Percentiles rank a stretch among this genome's conserved stretches.
Conservation (phyloP, 2,113 vertebrate species). For the Morone chrysops region DNA sequence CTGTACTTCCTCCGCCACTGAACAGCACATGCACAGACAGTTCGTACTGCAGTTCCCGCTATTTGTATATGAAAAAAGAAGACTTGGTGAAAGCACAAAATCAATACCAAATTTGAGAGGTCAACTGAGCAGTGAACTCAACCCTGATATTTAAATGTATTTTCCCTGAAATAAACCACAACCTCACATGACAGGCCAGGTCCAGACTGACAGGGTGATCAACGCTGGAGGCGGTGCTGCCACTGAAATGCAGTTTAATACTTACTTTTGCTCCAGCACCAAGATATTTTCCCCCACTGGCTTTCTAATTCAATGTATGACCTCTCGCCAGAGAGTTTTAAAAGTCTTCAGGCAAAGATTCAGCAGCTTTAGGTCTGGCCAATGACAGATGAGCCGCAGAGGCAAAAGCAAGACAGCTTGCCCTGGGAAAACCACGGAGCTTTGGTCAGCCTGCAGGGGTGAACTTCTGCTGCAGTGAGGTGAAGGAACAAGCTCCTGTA, state of each 20-base stretch:
- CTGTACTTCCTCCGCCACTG: background rate
- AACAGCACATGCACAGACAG: background rate
- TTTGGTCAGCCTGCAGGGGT: conserved; percentile 80
- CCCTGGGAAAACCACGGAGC: conserved; percentile 80
- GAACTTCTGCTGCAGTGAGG: conserved; percentile 67
- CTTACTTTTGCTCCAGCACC: conserved; percentile 73
- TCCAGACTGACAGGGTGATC: conserved; percentile 54
- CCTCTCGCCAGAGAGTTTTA: conserved; percentile 82
- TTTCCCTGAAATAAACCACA: conserved; percentile 54
- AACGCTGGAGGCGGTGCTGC: conserved; percentile 70
- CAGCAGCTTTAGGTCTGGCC: conserved; percentile 80
- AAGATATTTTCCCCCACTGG: conserved; percentile 75
- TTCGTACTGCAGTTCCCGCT: background rate
- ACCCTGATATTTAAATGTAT: conserved; percentile 52
- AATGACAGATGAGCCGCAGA: conserved; percentile 81
- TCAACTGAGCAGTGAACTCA: conserved; percentile 33
- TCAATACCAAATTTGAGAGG: conserved; percentile 40
- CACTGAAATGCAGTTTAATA: conserved; percentile 80
- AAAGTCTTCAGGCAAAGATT: conserved; percentile 84
- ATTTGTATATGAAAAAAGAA: background rate
- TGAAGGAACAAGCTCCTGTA: conserved; percentile 47
- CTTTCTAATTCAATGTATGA: conserved; percentile 83
- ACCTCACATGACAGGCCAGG: conserved; percentile 46
- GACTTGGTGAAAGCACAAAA: conserved; percentile 21
- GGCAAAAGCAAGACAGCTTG: conserved; percentile 79